These are phyloP conservation scores for Liodrosophila aerea DNA, from an alignment of 2,888 invertebrate genomes.

Conservation along the genomic window DNA sequence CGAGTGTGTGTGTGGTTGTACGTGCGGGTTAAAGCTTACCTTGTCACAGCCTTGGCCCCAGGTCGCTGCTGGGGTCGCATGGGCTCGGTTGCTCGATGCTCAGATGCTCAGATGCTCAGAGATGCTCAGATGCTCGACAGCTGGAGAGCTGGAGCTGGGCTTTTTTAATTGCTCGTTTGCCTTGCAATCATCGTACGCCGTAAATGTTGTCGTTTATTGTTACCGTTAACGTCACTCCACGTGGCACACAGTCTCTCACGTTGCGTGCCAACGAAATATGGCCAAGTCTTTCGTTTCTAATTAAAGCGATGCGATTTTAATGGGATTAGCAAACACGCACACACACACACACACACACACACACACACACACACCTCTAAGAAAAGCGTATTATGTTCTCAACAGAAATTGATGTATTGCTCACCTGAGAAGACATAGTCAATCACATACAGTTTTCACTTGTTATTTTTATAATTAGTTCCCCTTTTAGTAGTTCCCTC, in stretches of 20 bases:
- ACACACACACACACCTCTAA: neutral
- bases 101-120: slow-evolving; percentile 4
- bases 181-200: slow-evolving; percentile 70
- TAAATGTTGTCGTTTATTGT: slow-evolving; percentile 73
- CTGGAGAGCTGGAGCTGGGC: slow-evolving; percentile 61
- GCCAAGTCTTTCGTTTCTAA: slow-evolving; percentile 51
- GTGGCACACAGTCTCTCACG: slow-evolving; percentile 34
- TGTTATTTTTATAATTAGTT: no score
- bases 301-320: slow-evolving; percentile 70
- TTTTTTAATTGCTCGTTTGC: slow-evolving; percentile 74
- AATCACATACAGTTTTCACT: no score
- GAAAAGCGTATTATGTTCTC: no score
- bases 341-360: neutral
- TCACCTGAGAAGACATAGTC: no score
- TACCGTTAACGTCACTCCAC: slow-evolving; percentile 10
- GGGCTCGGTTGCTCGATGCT: no score
- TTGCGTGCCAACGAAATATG: slow-evolving; percentile 53
- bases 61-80: slow-evolving; percentile 18
- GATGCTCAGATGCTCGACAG: slow-evolving; percentile 32
- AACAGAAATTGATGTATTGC: no score
- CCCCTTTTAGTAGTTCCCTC: no score
- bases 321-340: slow-evolving; percentile 45
- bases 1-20: slow-evolving; percentile 12
- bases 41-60: slow-evolving; percentile 39
- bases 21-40: slow-evolving; percentile 45